phyloP scores from a whole-genome alignment of 2,113 vertebrate genomes.

The Saimiri boliviensis region DNA sequence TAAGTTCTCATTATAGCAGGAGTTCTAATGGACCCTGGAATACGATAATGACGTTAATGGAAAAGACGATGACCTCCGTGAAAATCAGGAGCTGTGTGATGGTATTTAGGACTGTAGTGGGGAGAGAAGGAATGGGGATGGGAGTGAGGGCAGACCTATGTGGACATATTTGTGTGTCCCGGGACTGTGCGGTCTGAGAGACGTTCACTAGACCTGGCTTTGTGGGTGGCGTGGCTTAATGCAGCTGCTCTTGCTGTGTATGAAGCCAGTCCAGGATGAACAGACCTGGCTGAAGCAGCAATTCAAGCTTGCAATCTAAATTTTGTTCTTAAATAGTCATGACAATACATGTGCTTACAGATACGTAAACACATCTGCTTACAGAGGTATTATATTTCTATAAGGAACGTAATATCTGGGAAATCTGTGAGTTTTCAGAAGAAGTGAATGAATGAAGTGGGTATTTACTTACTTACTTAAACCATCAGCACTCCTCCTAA shows the following conservation, averaged over 20 bases:
- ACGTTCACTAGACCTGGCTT: neutral
- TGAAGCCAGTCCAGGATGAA: neutral
- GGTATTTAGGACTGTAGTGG: neutral
- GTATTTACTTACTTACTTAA: neutral
- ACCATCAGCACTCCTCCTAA: neutral
- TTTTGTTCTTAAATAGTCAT: neutral
- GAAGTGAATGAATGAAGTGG: neutral
- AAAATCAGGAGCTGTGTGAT: neutral
- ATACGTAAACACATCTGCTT: neutral
- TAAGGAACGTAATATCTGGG: neutral
- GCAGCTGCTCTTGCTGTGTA: neutral
- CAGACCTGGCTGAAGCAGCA: neutral
- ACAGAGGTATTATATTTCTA: neutral
- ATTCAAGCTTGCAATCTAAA: neutral
- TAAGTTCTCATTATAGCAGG: conserved; percentile 39
- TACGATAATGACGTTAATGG: conserved; percentile 58
- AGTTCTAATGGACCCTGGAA: conserved; percentile 46
- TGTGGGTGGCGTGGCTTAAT: neutral
- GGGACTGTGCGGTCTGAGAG: neutral
- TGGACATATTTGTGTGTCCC: neutral
- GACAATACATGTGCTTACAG: neutral
- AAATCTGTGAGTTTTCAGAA: neutral
- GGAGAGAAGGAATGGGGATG: neutral
- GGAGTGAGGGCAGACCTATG: rapidly evolving
- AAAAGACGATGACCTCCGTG: neutral